phyloP scores from a whole-genome alignment of 1,140 invertebrate genomes.

The Zaprionus davidi region DNA sequence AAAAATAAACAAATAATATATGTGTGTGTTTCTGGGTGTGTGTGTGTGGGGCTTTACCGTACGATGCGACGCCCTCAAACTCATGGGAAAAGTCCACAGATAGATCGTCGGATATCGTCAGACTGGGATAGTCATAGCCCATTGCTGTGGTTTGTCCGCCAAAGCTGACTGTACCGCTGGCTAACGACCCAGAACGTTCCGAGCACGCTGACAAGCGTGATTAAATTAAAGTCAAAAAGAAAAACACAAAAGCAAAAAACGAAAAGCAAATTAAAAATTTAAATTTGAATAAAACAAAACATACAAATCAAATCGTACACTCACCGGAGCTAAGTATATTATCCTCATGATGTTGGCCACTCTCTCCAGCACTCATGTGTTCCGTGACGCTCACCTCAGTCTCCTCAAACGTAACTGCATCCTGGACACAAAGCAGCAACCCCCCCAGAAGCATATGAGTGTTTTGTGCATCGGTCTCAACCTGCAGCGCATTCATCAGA shows the following conservation, averaged over 20 bases:
- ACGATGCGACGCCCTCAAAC: constrained; percentile 72
- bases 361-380: constrained; percentile 84
- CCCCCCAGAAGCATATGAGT: constrained; percentile 95
- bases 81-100: constrained; percentile 80
- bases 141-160: constrained; percentile 72
- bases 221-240: constrained; percentile 21
- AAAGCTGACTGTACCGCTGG: constrained; percentile 77
- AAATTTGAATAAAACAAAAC: constrained; percentile 27
- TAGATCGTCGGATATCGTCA: constrained; percentile 82
- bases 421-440: constrained; percentile 91
- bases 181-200: constrained; percentile 80
- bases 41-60: constrained; percentile 66
- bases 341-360: constrained; percentile 85
- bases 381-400: constrained; percentile 85
- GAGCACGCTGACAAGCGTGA: constrained; percentile 68
- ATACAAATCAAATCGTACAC: constrained; percentile 26
- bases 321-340: constrained; percentile 91
- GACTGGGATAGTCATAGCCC: constrained; percentile 77
- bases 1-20: constrained; percentile 17
- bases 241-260: constrained; percentile 47
- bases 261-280: constrained; percentile 44
- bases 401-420: constrained; percentile 91
- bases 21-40: constrained; percentile 12
- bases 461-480: constrained; percentile 94
- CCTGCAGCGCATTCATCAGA: constrained; percentile 93